Evolutionary conservation across 53 echinoderm and acorn worm species (phyloP).

Genomic region (Crossaster papposus): DNA sequence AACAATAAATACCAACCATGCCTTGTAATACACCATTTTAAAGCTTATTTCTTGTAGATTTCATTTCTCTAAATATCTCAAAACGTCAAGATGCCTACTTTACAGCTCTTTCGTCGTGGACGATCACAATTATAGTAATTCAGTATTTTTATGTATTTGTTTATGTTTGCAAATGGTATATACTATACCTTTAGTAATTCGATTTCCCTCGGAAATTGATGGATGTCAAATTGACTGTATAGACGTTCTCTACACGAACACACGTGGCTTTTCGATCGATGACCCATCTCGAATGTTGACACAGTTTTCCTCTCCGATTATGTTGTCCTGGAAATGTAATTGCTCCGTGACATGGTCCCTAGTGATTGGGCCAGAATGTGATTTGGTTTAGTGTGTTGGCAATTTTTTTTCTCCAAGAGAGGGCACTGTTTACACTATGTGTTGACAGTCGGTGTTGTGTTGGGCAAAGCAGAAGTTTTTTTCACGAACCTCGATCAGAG

Average conservation of each 20-base stretch:
- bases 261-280: background rate
- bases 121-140: no score
- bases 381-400: background rate
- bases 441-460: background rate
- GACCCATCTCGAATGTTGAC: background rate
- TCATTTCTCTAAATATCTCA: no score
- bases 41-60: no score
- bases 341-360: background rate
- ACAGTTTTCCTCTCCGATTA: background rate
- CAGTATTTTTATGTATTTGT: no score
- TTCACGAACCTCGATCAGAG: no score
- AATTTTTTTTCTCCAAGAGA: background rate
- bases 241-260: background rate
- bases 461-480: no score
- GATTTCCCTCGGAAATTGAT: background rate
- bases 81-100: no score
- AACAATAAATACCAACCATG: no score
- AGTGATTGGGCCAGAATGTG: conserved; percentile 5
- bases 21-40: no score
- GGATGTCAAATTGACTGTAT: background rate
- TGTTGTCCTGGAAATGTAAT: conserved; percentile 1
- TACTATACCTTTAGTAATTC: background rate
- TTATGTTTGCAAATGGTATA: no score
- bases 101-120: no score
- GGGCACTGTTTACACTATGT: conserved; percentile 39